Percentiles rank a stretch among this genome's conserved stretches.
phyloP scores from a whole-genome alignment of 2,797 vertebrate genomes.

The Tenualosa thibaudeaui region DNA sequence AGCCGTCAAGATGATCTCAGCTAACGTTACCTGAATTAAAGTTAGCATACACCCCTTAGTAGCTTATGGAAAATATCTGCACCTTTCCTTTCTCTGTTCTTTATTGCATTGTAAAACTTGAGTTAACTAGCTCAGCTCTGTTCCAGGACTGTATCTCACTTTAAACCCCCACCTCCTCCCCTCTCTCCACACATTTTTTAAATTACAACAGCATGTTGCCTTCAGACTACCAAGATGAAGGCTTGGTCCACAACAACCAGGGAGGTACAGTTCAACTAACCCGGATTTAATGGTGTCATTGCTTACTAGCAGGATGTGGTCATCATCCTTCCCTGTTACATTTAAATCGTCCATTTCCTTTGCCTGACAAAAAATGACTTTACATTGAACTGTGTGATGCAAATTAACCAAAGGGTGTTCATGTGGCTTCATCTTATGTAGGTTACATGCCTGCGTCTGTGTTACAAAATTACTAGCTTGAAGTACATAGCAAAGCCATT shows the following conservation, averaged over 20 bases:
- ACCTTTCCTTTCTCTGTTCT: neutral
- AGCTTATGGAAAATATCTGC: neutral
- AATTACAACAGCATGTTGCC: conserved; percentile 66
- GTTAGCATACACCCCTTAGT: neutral
- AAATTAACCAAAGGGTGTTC: conserved; percentile 47
- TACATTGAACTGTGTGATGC: conserved; percentile 60
- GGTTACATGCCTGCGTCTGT: neutral
- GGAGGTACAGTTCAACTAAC: neutral
- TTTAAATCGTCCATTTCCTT: conserved; percentile 59
- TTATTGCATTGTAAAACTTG: conserved; percentile 1
- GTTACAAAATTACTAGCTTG: neutral
- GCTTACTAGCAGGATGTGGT: conserved; percentile 33
- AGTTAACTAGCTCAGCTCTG: neutral
- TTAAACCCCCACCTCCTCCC: too few species aligned
- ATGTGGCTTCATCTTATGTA: neutral
- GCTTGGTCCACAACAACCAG: neutral
- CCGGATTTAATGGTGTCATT: neutral
- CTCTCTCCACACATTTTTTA: conserved; percentile 27
- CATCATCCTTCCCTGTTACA: conserved; percentile 40
- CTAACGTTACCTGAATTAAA: neutral
- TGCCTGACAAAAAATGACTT: conserved; percentile 65
- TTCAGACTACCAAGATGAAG: conserved; percentile 29
- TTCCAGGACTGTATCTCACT: neutral
- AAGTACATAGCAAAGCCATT: neutral
- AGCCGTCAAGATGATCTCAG: neutral